Evolutionary conservation across 92 coral and sea anemone species (phyloP), one percentile per base, ranked within the genome.

Genomic region (Epizoanthus fatuus): DNA sequence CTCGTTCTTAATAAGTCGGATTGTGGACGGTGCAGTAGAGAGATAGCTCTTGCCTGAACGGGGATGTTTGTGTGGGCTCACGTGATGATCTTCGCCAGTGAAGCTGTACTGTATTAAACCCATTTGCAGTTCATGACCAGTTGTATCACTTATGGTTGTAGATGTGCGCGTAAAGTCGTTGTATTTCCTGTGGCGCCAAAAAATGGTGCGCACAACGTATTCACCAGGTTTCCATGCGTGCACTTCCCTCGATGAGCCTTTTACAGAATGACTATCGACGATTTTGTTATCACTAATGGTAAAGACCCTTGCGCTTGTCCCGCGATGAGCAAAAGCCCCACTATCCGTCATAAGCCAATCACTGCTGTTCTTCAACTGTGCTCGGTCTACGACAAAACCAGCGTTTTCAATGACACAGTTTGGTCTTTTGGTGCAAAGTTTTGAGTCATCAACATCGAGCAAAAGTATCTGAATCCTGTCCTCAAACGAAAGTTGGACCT

Each of bases 61-160:
- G 8, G 86, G 88, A 77, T 92, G 69, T 57, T 92, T 92, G 86
- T 88, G 92, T 1, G 93, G 91, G 81, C 89, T 92, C 32, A 92
- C 84, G 53, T 74, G 88, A 72, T 92, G 95, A 67, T 89, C 95
- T 15, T 66, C 14, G 11, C 87, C 85, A 0, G 70, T 54, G 55
- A 81, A 87, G 81, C 86, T 64, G 58, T 88, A 87, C 80, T 91
- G 83, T 0, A 91, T 14, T 53, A 86, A 70, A 39, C 86, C 94
- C n/a, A 83, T 56, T 57, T 76, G 91, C 1, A 91, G 60, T 55
- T 86, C 91, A 6, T 54, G 9, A 3, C 83, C 83, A 54, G 72
- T 74, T 78, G 51, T 67, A 63, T 86, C 91, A 58, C 70, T 22
- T 40, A 91, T 71, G n/a, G 72, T 69, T 9, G 89, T 91, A 7